Conservation (phyloP, 2,888 invertebrate species). For the Tenthredo livida region DNA sequence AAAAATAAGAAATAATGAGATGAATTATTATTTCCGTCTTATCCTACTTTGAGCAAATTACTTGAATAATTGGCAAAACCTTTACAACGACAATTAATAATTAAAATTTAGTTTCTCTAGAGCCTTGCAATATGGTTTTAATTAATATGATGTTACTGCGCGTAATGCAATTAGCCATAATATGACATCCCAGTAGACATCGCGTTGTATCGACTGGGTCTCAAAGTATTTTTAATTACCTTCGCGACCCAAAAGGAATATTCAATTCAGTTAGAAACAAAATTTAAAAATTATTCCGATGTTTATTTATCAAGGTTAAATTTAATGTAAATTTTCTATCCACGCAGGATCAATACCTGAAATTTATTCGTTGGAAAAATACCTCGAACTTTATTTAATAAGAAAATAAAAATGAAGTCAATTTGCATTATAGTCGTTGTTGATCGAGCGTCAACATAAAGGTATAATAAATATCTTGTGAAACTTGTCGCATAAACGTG, state of each 20-base stretch:
- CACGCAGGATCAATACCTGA: not conserved
- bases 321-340: not conserved
- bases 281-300: not conserved
- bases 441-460: not conserved
- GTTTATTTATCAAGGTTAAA: not conserved
- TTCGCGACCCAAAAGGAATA: too few species aligned
- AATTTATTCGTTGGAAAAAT: not conserved
- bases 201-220: not conserved
- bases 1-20: not conserved
- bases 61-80: not conserved
- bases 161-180: not conserved
- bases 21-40: not conserved
- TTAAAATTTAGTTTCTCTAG: not conserved
- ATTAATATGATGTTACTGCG: not conserved
- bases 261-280: not conserved
- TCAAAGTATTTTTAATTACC: not conserved
- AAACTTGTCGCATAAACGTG: too few species aligned
- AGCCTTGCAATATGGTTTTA: not conserved
- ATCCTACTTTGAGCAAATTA: not conserved
- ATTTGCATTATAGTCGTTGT: conserved; percentile 4
- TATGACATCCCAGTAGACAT: not conserved
- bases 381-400: not conserved
- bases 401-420: not conserved
- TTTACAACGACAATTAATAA: not conserved
- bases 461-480: not conserved